phyloP scores from a whole-genome alignment of 1,140 invertebrate genomes.

The Hylaeus anthracinus region DNA sequence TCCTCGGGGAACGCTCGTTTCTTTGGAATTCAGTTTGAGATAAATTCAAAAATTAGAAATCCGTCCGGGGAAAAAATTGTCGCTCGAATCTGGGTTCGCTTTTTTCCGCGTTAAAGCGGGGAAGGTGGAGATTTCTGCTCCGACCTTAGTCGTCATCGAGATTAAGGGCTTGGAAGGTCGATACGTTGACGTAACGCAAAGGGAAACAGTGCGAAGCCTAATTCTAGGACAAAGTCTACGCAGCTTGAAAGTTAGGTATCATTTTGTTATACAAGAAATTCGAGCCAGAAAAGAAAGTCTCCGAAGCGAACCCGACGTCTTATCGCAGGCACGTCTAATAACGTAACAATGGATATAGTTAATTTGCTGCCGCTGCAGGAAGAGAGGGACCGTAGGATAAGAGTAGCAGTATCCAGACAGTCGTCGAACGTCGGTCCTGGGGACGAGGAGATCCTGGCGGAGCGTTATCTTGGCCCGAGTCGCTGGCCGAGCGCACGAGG shows the following conservation, averaged over 20 bases:
- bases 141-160: too few species aligned
- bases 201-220: too few species aligned
- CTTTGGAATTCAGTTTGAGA: neutral
- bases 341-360: slow-evolving; percentile 59
- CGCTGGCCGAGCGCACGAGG: slow-evolving; percentile 27
- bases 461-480: slow-evolving; percentile 43
- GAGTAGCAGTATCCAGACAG: slow-evolving; percentile 49
- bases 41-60: slow-evolving; percentile 11
- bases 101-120: too few species aligned
- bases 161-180: too few species aligned
- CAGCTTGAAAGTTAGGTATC: too few species aligned
- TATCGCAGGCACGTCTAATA: slow-evolving; percentile 23
- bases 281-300: neutral
- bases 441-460: slow-evolving; percentile 40
- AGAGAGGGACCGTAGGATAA: slow-evolving; percentile 26
- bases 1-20: neutral
- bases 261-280: neutral
- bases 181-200: too few species aligned
- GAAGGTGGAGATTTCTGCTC: too few species aligned
- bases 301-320: neutral
- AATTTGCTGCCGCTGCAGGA: slow-evolving; percentile 45
- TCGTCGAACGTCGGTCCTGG: slow-evolving; percentile 39
- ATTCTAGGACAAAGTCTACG: too few species aligned
- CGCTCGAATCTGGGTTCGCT: too few species aligned
- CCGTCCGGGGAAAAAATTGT: too few species aligned